Evolutionary conservation across 1,140 invertebrate species (phyloP).

Genomic region (Dryas iulia): DNA sequence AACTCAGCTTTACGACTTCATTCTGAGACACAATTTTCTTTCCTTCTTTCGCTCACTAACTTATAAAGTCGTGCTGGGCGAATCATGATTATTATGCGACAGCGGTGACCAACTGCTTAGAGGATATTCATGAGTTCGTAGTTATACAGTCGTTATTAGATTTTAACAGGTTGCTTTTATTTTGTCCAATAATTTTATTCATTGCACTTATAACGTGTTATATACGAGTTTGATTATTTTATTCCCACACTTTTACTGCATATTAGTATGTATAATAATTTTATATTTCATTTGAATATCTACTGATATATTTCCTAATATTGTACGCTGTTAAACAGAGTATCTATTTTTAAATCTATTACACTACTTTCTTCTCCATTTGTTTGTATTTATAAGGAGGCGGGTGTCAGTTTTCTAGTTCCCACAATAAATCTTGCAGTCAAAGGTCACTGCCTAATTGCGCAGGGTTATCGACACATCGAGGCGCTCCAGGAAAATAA

Average conservation of each 20-base stretch:
- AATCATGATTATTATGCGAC: constrained; percentile 62
- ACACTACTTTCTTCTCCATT: neutral
- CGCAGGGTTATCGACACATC: constrained; percentile 67
- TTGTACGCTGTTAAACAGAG: neutral
- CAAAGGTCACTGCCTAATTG: constrained; percentile 74
- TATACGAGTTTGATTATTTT: constrained; percentile 29
- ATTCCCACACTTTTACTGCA: constrained; percentile 29
- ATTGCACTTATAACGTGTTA: constrained; percentile 35
- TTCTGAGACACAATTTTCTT: constrained; percentile 56
- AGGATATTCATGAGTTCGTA: constrained; percentile 53
- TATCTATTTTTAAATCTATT: neutral
- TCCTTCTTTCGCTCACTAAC: constrained; percentile 53
- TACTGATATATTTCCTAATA: neutral
- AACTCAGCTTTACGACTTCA: constrained; percentile 45
- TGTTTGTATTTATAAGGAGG: constrained; percentile 11
- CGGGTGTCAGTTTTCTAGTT: constrained; percentile 57
- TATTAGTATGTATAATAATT: constrained; percentile 15
- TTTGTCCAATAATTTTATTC: constrained; percentile 40
- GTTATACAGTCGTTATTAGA: constrained; percentile 43
- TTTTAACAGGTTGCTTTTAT: constrained; percentile 41
- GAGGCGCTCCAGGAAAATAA: constrained; percentile 60
- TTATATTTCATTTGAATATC: neutral
- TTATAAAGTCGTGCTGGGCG: constrained; percentile 64
- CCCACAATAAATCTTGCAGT: constrained; percentile 70
- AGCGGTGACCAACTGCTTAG: constrained; percentile 43